These are phyloP conservation scores for Neoitamus cyanurus DNA, from an alignment of 2,888 invertebrate species.

Conservation along the genomic window DNA sequence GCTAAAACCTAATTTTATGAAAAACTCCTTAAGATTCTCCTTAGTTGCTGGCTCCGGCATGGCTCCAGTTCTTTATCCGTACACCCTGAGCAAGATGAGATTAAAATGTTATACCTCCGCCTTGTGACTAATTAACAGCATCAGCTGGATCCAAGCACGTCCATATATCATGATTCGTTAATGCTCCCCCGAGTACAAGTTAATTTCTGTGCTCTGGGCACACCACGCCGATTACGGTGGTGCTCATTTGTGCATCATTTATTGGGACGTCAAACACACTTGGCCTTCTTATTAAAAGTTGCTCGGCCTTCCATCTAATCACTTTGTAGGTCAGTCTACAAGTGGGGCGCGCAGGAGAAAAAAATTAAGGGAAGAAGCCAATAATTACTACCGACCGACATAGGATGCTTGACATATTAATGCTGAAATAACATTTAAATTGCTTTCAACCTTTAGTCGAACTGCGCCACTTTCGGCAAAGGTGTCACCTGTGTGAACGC, in stretches of 20 bases:
- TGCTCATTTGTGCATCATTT: constrained; percentile 18
- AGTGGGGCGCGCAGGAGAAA: neutral
- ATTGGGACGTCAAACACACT: constrained; percentile 21
- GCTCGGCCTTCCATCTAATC: neutral
- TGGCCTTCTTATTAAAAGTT: constrained; percentile 21
- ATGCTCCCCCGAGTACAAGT: constrained; percentile 5
- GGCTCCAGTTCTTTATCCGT: neutral
- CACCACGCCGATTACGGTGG: neutral
- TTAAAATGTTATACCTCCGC: constrained; percentile 1
- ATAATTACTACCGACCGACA: neutral
- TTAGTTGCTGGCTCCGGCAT: neutral
- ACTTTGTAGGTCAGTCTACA: neutral
- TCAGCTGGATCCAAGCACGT: constrained; percentile 21
- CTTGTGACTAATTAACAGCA: constrained; percentile 30
- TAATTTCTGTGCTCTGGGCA: neutral
- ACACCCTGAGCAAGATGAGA: neutral
- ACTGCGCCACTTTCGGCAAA: neutral
- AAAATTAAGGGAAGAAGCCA: neutral
- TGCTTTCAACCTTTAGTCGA: neutral
- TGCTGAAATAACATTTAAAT: neutral
- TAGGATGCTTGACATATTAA: neutral
- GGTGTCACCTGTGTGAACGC: neutral
- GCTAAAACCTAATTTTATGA: neutral
- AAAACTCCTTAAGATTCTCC: neutral
- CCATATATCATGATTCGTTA: constrained; percentile 27